Base-by-base conservation (phyloP, 2,113 vertebrate genomes). In the Buteo buteo region DNA sequence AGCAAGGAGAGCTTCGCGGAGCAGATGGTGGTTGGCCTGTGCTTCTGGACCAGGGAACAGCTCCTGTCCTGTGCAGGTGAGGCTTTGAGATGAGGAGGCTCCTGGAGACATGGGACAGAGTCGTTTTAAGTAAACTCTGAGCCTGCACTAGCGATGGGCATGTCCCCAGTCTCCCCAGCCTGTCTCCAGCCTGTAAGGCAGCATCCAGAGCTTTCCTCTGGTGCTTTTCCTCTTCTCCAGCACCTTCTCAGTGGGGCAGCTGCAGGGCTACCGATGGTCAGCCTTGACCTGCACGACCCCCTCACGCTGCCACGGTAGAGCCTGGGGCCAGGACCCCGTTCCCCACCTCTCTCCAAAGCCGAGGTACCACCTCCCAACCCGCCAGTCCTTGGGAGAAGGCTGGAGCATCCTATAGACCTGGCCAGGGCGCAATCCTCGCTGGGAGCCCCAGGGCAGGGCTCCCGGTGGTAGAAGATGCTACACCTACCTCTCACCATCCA, bases 271-370 rank as follows among this genome's bases (percentile, higher is more conserved):
- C 26, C 5, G 4, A 17, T 5, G 29, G 26, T 24, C 71, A 49
- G 38, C 52, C 65, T 42, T 16, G 25, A 36, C 69, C 44, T 47
- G 4, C 15, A 4, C 0, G 16, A 71, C 16, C 29, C 54, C 15
- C 76, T 62, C 4, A 0, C 0, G 4, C 49, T 28, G 28, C 55
- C 2, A 4, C 3, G 0, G 47, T 7, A n/a, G 24, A 21, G 5
- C 18, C 26, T 29, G n/a, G 45, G n/a, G 40, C 16, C 59, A 38
- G 47, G 32, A 62, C 38, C 36, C 22, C 49, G 2, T n/a, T 15
- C 29, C 47, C 19, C 45, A 29, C 19, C 22, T 7, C 19, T 61
- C n/a, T n/a, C 49, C 32, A 16, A 58, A 54, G 14, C 45, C 9
- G 49, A 36, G 36, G 57, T 24, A 9, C 19, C 49, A 28, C 52